Evolutionary conservation across 2,113 vertebrate genomes (phyloP).

Genomic region (Brevimyrus niger): DNA sequence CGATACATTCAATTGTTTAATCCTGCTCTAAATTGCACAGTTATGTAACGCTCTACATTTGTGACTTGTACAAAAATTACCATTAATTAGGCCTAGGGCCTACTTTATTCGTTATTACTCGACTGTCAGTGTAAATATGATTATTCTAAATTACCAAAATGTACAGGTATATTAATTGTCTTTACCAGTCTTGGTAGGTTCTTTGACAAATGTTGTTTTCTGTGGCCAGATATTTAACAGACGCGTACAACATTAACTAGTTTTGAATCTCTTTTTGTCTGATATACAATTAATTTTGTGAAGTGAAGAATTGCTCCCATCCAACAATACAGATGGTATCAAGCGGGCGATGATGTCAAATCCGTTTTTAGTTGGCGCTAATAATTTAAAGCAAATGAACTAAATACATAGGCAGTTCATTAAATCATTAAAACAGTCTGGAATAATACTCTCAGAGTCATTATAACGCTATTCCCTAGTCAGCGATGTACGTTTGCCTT

Average conservation of each 20-base stretch:
- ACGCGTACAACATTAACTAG: not conserved
- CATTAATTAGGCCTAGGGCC: not conserved
- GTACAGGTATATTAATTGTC: not conserved
- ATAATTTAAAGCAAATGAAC: conserved; percentile 82
- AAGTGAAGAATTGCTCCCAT: not conserved
- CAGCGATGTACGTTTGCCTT: conserved; percentile 79
- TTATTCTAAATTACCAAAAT: not conserved
- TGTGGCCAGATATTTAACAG: not conserved
- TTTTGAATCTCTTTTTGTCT: not conserved
- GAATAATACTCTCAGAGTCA: conserved; percentile 85
- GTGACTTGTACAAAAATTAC: not conserved
- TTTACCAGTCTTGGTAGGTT: not conserved
- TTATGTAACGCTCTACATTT: not conserved
- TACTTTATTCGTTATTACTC: not conserved
- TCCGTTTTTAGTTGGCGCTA: conserved; percentile 70
- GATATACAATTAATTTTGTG: not conserved
- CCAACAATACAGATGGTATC: conserved; percentile 1
- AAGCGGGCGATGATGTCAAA: conserved; percentile 19
- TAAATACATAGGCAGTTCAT: conserved; percentile 81
- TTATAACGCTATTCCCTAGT: conserved; percentile 81
- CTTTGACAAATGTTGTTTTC: not conserved
- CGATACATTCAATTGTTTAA: not conserved
- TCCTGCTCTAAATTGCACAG: not conserved
- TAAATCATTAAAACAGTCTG: conserved; percentile 86
- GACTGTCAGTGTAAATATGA: not conserved